phyloP scores from a whole-genome alignment of 2,113 vertebrate species.

The Balaeniceps rex region DNA sequence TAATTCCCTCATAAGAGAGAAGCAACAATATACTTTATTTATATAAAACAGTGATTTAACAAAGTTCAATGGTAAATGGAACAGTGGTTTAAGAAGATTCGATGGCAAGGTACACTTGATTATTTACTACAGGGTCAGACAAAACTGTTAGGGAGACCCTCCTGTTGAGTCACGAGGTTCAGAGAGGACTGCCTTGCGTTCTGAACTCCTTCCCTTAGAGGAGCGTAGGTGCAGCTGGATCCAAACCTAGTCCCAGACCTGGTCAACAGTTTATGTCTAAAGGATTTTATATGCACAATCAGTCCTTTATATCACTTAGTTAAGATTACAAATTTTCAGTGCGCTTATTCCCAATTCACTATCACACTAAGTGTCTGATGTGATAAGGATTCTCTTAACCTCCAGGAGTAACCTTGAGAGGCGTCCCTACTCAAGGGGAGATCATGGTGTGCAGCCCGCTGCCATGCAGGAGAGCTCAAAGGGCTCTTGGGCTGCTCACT shows the following conservation, averaged over 20 bases:
- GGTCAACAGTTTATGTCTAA: background rate
- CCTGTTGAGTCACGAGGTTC: background rate
- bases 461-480: background rate
- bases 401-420: background rate
- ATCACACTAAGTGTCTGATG: background rate
- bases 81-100: no score
- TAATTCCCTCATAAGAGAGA: no score
- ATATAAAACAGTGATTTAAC: no score
- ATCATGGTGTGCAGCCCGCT: background rate
- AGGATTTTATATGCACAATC: background rate
- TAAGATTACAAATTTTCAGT: background rate
- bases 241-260: background rate
- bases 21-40: no score
- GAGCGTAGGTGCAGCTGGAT: background rate
- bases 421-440: background rate
- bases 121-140: no score
- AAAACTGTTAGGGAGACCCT: no score
- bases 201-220: background rate
- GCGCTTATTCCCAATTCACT: no score
- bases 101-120: no score
- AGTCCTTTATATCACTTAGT: background rate
- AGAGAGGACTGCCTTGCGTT: background rate
- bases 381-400: background rate
- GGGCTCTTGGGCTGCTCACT: no score
- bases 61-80: no score